Evolutionary conservation across 2,113 vertebrate species (phyloP), one percentile per base, ranked within the genome.

Genomic region (Podocnemis expansa): DNA sequence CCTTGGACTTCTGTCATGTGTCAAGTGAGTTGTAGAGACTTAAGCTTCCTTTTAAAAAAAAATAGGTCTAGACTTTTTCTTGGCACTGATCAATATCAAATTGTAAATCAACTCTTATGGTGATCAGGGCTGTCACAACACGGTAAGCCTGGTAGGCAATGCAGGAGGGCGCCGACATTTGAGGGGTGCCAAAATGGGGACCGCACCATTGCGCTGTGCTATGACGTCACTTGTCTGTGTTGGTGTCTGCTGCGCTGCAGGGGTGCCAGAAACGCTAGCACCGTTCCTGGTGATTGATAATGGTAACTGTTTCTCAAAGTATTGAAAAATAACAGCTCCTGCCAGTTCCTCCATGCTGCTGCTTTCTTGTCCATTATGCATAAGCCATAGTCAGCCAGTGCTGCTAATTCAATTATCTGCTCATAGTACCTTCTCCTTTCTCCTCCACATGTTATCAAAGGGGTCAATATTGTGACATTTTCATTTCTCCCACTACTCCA

Each of bases 301-400:
- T 9, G 2, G 19, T 8, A 10, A 0, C 1, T 1, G 5, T 58
- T 78, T 85, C 70, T 80, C 63, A 19, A 12, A 27, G 52, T 8
- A 63, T 9, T 25, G n/a, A 27, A 89, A 88, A 76, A 58, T 52
- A 90, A 6, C 25, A 83, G 34, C 55, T 58, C 41, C 22, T 82
- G 0, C 21, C 63, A 6, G 47, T 31, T 13, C 49, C 1, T 4
- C 25, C 38, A 29, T 21, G 3, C 83, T 11, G 24, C 12, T 78
- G 4, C 41, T 25, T 13, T 80, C 78, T 54, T 54, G 49, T 24
- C 34, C 34, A 70, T 38, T n/a, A 38, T 12, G 14, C 34, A n/a
- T 16, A 13, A 63, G 34, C 63, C 16, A 21, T 17, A 21, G 34
- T 38, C n/a, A 70, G 63, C 63, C 8, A 19, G 63, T 21, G 19